A percentile compares a stretch with the other conserved stretches of the same genome.
Evolutionary conservation across 2,888 invertebrate species (phyloP).

Genomic region (Barypeithes pellucidus): DNA sequence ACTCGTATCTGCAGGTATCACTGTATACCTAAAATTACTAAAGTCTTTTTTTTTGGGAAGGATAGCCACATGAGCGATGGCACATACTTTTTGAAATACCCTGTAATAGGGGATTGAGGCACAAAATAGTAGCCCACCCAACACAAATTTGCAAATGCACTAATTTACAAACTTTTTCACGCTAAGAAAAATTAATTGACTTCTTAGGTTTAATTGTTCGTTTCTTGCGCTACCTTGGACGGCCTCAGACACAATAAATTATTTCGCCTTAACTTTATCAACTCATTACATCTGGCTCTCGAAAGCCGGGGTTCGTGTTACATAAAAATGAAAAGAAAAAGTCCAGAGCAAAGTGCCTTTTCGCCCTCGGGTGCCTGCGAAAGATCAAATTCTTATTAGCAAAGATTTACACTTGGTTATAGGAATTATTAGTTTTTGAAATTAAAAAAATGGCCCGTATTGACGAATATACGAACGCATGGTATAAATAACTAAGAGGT

Average conservation of each 20-base stretch:
- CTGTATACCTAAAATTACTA: no score
- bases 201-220: slow-evolving; percentile 17
- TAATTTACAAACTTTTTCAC: neutral
- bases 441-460: no score
- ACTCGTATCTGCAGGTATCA: no score
- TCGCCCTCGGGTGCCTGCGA: slow-evolving; percentile 24
- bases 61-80: no score
- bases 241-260: slow-evolving; percentile 41
- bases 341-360: slow-evolving; percentile 24
- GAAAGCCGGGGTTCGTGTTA: slow-evolving; percentile 24
- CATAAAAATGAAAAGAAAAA: slow-evolving; percentile 32
- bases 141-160: no score
- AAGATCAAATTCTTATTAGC: slow-evolving; percentile 40
- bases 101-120: no score
- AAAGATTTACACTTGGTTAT: slow-evolving; percentile 26
- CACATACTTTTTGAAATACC: no score
- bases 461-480: no score
- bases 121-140: no score
- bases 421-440: no score
- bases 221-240: slow-evolving; percentile 20
- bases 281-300: slow-evolving; percentile 48
- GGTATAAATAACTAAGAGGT: no score
- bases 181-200: neutral
- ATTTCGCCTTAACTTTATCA: slow-evolving; percentile 45
- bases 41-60: no score